phyloP scores from a whole-genome alignment of 2,888 invertebrate species.

The Drosophila lutescens region DNA sequence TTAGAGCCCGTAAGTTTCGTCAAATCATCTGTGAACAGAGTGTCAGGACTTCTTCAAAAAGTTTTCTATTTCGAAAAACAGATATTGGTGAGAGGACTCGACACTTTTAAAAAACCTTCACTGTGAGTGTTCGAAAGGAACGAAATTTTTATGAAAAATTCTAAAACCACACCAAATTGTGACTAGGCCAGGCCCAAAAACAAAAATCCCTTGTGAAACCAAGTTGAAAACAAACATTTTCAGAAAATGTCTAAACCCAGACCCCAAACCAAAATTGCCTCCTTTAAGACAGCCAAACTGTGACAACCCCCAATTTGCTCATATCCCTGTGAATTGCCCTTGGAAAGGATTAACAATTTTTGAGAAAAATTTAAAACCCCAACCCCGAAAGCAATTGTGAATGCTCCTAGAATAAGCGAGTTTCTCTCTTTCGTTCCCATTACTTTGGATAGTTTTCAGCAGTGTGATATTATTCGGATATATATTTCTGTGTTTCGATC shows the following conservation, averaged over 20 bases:
- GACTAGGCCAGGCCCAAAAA: constrained; percentile 26
- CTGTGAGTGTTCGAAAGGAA: constrained; percentile 60
- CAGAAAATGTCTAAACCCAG: constrained; percentile 38
- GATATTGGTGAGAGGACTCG: not conserved
- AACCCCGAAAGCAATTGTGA: constrained; percentile 52
- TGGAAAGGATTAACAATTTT: constrained; percentile 43
- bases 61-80: not conserved
- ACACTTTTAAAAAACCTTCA: constrained; percentile 18
- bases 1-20: constrained; percentile 58
- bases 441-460: constrained; percentile 2
- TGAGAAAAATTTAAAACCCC: constrained; percentile 39
- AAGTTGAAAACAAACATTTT: constrained; percentile 48
- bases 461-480: constrained; percentile 13
- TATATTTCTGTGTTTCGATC: constrained; percentile 15
- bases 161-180: constrained; percentile 23
- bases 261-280: constrained; percentile 53
- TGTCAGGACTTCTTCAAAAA: constrained; percentile 18
- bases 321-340: constrained; percentile 43
- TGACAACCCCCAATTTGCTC: constrained; percentile 46
- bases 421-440: constrained; percentile 14
- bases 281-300: constrained; percentile 57
- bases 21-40: constrained; percentile 68
- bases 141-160: constrained; percentile 69
- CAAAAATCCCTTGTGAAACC: constrained; percentile 17
- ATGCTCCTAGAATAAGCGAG: constrained; percentile 45